phyloP scores from a whole-genome alignment of 2,888 invertebrate genomes.

The Drosophila setosimentum region DNA sequence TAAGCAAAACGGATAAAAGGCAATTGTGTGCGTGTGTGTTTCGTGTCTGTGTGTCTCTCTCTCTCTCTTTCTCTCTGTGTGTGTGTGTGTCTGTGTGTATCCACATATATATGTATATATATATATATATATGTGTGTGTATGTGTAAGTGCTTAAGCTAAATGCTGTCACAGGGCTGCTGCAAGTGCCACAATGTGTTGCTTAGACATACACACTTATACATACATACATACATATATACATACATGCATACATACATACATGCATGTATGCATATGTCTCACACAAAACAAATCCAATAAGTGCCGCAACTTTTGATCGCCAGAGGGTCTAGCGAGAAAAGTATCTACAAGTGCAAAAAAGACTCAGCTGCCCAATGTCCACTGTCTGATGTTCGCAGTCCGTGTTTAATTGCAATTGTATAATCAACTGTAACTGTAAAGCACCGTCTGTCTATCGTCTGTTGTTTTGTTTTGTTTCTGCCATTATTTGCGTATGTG shows the following conservation, averaged over 20 bases:
- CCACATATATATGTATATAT: constrained; percentile 5
- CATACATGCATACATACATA: background rate
- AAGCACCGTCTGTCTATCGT: constrained; percentile 33
- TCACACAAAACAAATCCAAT: constrained; percentile 26
- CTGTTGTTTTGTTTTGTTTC: constrained; percentile 46
- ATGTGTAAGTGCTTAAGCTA: constrained; percentile 13
- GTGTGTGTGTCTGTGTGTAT: constrained; percentile 6
- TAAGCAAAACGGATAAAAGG: constrained; percentile 33
- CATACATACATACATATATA: background rate
- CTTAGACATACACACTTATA: constrained; percentile 10
- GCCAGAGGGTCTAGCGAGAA: constrained; percentile 25
- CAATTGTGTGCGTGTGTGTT: constrained; percentile 32
- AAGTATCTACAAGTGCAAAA: constrained; percentile 64
- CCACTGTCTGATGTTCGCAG: constrained; percentile 6
- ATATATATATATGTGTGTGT: constrained; percentile 3
- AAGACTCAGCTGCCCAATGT: constrained; percentile 6
- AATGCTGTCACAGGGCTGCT: constrained; percentile 37
- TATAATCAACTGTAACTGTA: constrained; percentile 3
- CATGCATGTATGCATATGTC: background rate
- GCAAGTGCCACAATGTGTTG: constrained; percentile 48
- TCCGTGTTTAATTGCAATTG: constrained; percentile 5
- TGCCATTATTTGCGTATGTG: constrained; percentile 7
- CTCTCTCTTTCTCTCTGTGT: background rate
- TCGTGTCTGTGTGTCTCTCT: constrained; percentile 14
- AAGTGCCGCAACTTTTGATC: constrained; percentile 26